Conservation (phyloP, 2,888 invertebrate genomes). For the Salpingus planirostris region DNA sequence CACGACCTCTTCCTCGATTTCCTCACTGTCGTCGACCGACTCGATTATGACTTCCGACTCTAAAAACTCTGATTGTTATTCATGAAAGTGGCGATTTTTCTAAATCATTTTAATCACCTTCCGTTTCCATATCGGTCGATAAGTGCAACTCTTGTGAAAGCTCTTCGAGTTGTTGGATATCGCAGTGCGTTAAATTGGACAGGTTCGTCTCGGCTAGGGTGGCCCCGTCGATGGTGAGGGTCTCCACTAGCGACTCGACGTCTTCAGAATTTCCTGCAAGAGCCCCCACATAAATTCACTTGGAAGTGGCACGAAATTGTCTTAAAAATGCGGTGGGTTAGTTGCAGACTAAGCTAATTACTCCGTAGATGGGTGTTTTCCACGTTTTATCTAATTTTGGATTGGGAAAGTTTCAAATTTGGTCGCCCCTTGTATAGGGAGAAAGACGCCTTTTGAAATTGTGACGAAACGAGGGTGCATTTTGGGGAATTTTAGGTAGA, state of each 20-base stretch:
- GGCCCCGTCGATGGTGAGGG: slow-evolving; percentile 27
- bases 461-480: too few species aligned
- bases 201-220: slow-evolving; percentile 25
- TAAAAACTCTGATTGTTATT: too few species aligned
- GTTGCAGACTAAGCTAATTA: too few species aligned
- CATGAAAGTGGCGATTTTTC: too few species aligned
- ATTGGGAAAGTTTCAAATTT: too few species aligned
- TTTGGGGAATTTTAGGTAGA: too few species aligned
- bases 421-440: too few species aligned
- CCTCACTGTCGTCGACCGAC: slow-evolving; percentile 21
- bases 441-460: slow-evolving; percentile 23
- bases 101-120: too few species aligned
- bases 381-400: too few species aligned
- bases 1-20: slow-evolving; percentile 30
- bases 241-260: slow-evolving; percentile 27
- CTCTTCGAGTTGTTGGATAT: slow-evolving; percentile 33
- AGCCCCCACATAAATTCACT: slow-evolving; percentile 1
- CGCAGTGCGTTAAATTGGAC: slow-evolving; percentile 20
- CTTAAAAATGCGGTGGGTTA: too few species aligned
- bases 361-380: too few species aligned
- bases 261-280: slow-evolving; percentile 27
- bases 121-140: slow-evolving; percentile 31
- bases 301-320: too few species aligned
- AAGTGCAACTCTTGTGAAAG: slow-evolving; percentile 33
- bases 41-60: slow-evolving; percentile 25